phyloP scores from a whole-genome alignment of 2,113 vertebrate genomes.

The Ciconia stormi region DNA sequence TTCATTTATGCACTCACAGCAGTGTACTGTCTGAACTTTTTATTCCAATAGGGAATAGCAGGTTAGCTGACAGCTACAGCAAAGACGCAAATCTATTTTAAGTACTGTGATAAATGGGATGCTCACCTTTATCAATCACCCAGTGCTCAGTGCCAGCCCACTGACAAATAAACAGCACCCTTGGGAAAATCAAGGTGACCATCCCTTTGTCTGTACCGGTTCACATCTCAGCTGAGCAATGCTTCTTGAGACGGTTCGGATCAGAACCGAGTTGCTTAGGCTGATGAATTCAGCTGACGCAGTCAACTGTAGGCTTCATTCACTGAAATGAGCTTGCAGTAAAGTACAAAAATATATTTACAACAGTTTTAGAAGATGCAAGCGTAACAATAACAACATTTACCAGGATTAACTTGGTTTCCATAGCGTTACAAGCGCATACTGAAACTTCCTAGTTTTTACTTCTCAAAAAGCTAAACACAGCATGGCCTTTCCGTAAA shows the following conservation, averaged over 20 bases:
- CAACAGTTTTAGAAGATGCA: background rate
- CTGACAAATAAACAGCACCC: background rate
- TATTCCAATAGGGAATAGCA: fast-evolving
- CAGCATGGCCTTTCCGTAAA: background rate
- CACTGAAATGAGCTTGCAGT: background rate
- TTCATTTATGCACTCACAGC: fast-evolving
- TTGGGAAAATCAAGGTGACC: background rate
- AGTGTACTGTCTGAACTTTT: fast-evolving
- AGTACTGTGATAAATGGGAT: fast-evolving
- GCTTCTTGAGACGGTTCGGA: fast-evolving
- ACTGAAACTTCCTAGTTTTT: background rate
- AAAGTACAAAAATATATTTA: background rate
- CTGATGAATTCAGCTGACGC: background rate
- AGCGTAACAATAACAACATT: background rate
- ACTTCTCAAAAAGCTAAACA: background rate
- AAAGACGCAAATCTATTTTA: background rate
- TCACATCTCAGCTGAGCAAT: fast-evolving
- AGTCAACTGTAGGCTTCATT: background rate
- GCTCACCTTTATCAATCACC: fast-evolving
- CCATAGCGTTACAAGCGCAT: fast-evolving
- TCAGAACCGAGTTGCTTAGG: background rate
- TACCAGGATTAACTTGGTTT: background rate
- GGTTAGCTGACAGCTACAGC: background rate
- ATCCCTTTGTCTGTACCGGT: background rate
- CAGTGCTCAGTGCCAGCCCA: background rate